Percentiles rank a stretch among this genome's conserved stretches.
phyloP scores from a whole-genome alignment of 1,140 invertebrate species.

The Spodoptera litura region DNA sequence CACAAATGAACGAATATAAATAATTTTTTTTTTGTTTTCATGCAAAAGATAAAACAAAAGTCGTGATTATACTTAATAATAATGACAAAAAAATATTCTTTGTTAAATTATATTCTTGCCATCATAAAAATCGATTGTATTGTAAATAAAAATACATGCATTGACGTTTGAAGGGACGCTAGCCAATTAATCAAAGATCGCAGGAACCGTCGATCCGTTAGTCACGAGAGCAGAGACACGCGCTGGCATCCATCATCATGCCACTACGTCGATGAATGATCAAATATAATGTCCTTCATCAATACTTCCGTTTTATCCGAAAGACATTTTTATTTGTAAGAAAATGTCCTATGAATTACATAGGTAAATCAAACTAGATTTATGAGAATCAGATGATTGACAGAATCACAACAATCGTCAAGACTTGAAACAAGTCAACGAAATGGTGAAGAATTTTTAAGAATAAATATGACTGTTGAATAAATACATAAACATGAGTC shows the following conservation, averaged over 20 bases:
- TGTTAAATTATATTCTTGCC: neutral
- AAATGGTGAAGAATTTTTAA: too few relatives aligned
- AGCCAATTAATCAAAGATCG: constrained; percentile 73
- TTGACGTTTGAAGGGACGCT: constrained; percentile 68
- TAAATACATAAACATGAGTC: too few relatives aligned
- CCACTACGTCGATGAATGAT: constrained; percentile 44
- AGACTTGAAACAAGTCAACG: too few relatives aligned
- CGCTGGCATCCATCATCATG: constrained; percentile 53
- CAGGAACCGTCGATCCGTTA: constrained; percentile 63
- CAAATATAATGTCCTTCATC: constrained; percentile 38
- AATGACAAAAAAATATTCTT: too few relatives aligned
- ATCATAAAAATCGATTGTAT: constrained; percentile 26
- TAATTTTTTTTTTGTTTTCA: neutral
- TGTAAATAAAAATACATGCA: constrained; percentile 69
- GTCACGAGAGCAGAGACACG: constrained; percentile 55
- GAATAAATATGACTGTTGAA: too few relatives aligned
- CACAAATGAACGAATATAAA: constrained; percentile 20
- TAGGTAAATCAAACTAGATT: neutral
- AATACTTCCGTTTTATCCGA: constrained; percentile 40
- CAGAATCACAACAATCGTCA: neutral
- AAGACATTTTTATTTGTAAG: neutral
- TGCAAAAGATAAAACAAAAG: constrained; percentile 31
- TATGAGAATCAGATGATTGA: constrained; percentile 4
- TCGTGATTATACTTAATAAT: neutral
- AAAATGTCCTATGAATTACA: neutral